A percentile compares a stretch with the other conserved stretches of the same genome.
phyloP scores from a whole-genome alignment of 1,140 invertebrate genomes.

The Drosophila subpulchrella region DNA sequence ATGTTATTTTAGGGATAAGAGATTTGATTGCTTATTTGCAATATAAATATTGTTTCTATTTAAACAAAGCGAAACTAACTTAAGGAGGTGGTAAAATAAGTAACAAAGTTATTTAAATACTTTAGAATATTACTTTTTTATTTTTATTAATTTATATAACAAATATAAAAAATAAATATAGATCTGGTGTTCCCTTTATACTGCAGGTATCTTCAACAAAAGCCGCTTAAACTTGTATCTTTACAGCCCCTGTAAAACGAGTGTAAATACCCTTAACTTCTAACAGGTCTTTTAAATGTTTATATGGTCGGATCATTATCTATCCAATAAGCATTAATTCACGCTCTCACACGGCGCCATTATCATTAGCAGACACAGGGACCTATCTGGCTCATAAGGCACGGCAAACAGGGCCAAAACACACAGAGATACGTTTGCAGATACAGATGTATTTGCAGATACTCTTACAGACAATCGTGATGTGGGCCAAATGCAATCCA shows the following conservation, averaged over 20 bases:
- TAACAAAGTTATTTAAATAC: too few species aligned
- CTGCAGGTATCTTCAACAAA: not conserved
- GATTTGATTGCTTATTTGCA: too few species aligned
- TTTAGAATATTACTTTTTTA: too few species aligned
- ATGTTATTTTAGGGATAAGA: not conserved
- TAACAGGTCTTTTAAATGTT: not conserved
- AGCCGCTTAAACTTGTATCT: not conserved
- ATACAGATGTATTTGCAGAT: slow-evolving; percentile 13
- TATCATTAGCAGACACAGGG: slow-evolving; percentile 32
- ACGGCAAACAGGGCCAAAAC: slow-evolving; percentile 18
- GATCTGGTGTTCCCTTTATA: too few species aligned
- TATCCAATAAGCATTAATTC: slow-evolving; percentile 42
- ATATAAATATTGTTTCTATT: not conserved
- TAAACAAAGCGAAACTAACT: too few species aligned
- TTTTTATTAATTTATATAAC: too few species aligned
- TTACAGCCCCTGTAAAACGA: not conserved
- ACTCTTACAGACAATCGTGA: slow-evolving; percentile 33
- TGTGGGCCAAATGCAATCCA: slow-evolving; percentile 45
- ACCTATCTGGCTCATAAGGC: slow-evolving; percentile 26
- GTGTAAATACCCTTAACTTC: not conserved
- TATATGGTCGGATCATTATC: slow-evolving; percentile 27
- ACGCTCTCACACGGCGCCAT: slow-evolving; percentile 26
- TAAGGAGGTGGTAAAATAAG: too few species aligned
- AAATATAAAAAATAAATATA: too few species aligned
- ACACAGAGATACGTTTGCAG: slow-evolving; percentile 6